A percentile compares a stretch with the other conserved stretches of the same genome.
These are phyloP conservation scores for Drosophila monieri DNA, from an alignment of 2,888 invertebrate species.

Conservation along the genomic window DNA sequence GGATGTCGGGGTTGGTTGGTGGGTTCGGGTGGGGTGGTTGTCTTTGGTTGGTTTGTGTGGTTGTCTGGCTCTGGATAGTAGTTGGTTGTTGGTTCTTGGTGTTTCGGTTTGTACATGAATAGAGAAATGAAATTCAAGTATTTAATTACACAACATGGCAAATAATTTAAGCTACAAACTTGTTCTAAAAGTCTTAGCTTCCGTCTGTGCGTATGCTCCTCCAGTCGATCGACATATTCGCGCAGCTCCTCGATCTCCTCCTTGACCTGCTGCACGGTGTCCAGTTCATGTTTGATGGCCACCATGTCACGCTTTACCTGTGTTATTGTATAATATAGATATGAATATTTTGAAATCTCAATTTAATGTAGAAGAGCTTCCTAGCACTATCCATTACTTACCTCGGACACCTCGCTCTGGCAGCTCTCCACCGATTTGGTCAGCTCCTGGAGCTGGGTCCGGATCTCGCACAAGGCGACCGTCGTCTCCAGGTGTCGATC, in stretches of 20 bases:
- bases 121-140: conserved; percentile 81
- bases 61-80: conserved; percentile 32
- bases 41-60: conserved; percentile 36
- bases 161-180: conserved; percentile 87
- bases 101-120: conserved; percentile 77
- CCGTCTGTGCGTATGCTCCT: conserved; percentile 95
- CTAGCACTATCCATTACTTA: conserved; percentile 14
- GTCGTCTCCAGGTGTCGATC: conserved; percentile 96
- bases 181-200: conserved; percentile 96
- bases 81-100: conserved; percentile 32
- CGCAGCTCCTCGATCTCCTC: conserved; percentile 96
- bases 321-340: background rate
- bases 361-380: background rate
- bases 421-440: conserved; percentile 97
- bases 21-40: conserved; percentile 25
- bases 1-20: conserved; percentile 15
- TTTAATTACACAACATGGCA: conserved; percentile 84
- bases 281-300: conserved; percentile 96
- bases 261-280: conserved; percentile 97
- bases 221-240: conserved; percentile 95
- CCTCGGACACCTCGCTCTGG: conserved; percentile 96
- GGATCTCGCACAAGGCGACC: conserved; percentile 96
- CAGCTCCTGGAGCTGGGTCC: conserved; percentile 95
- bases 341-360: background rate
- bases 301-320: conserved; percentile 97